Evolutionary conservation across 2,888 invertebrate genomes (phyloP), one percentile per base, ranked within the genome.

Genomic region (Drosophila diplacantha): DNA sequence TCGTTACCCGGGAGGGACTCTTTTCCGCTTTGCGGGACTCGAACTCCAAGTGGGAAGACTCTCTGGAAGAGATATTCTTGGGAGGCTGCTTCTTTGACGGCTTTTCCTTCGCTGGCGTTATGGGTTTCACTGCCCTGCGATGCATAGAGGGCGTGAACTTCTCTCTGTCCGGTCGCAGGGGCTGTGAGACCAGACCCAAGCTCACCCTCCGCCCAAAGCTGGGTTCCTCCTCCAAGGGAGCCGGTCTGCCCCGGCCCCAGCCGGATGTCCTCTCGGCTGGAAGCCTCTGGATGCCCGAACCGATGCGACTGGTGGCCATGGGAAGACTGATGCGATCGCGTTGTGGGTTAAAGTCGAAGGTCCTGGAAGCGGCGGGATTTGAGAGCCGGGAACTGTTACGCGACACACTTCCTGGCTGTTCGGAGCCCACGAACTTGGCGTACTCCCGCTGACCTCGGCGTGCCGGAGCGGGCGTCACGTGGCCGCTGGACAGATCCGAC

Each of bases 271-370:
- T 31, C 29, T 66, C 65, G 14, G 47, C 31, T 3, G 65, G 66
- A 4, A 59, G 22, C 14, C 67, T 43, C 20, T 66, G 52, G 4
- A 66, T 53, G 9, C 52, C 66, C 4, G 66, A 66, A 24, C 62
- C 61, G 18, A 57, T 56, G 31, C 57, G 71, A 37, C 24, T 71
- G 24, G 59, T 72, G 22, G 59, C 37, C 53, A 66, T 52, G 18
- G 69, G 69, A 26, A 72, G 59, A 69, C 60, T 76, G 37, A 84
- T 62, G 29, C 85, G 83, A 9, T 80, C 75, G 8, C 85, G 85
- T 32, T 74, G 68, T 0, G 85, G 82, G 77, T 85, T 85, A 22
- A 62, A 85, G 31, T 85, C 85, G 34, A 85, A 85, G 52, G 72
- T 69, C 11, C 85, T 59, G 46, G 61, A 49, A 35, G 70, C 70